Conservation (phyloP, 1,140 invertebrate species). For the Pentalonia nigronervosa region DNA sequence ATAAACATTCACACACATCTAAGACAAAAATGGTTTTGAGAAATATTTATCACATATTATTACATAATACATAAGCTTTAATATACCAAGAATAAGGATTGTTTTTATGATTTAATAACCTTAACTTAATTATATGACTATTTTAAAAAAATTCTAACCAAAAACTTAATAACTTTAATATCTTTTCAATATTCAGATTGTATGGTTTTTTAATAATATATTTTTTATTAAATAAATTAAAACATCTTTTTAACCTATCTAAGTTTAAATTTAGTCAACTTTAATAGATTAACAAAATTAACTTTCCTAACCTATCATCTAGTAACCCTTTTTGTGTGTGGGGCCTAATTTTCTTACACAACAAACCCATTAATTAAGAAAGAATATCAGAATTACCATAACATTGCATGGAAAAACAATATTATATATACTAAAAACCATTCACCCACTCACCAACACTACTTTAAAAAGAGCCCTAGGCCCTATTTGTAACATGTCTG, state of each 20-base stretch:
- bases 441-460: too few species aligned
- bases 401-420: too few species aligned
- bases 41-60: background rate
- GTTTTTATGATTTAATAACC: background rate
- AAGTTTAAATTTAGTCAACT: background rate
- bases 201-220: background rate
- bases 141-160: background rate
- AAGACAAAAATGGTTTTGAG: background rate
- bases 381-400: too few species aligned
- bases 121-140: background rate
- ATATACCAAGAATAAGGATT: background rate
- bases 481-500: too few species aligned
- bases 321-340: too few species aligned
- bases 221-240: background rate
- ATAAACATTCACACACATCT: background rate
- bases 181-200: background rate
- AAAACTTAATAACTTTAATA: background rate
- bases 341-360: too few species aligned
- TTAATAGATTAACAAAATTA: too few species aligned
- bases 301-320: too few species aligned
- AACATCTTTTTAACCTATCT: background rate
- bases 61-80: slow-evolving; percentile 25
- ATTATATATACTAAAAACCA: too few species aligned
- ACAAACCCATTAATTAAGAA: too few species aligned
- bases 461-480: too few species aligned